Percentiles rank a stretch among this genome's conserved stretches.
These are phyloP conservation scores for Rattus norvegicus DNA, from an alignment of 2,113 vertebrate genomes.

Conservation along the genomic window GRCr8 NC_086020.1:206512501-206513000, in stretches of 20 bases:
- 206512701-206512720: neutral
- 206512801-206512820: neutral
- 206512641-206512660: neutral
- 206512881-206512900: neutral
- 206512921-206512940: neutral
- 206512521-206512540: slow-evolving; percentile 51
- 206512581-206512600: slow-evolving; percentile 14
- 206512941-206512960: slow-evolving; percentile 2
- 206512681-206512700: neutral
- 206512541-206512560: slow-evolving; percentile 72
- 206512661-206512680: neutral
- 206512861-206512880: neutral
- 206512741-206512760: neutral
- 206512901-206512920: neutral
- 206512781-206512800: neutral
- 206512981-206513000: slow-evolving; percentile 20
- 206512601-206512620: slow-evolving; percentile 15
- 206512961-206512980: slow-evolving; percentile 38
- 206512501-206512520: slow-evolving; percentile 93
- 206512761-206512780: neutral
- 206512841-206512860: neutral
- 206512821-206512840: neutral
- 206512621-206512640: neutral
- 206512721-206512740: neutral
- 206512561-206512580: slow-evolving; percentile 53